Base-by-base conservation (phyloP, 2,113 vertebrate genomes). In the Ictalurus punctatus region DNA sequence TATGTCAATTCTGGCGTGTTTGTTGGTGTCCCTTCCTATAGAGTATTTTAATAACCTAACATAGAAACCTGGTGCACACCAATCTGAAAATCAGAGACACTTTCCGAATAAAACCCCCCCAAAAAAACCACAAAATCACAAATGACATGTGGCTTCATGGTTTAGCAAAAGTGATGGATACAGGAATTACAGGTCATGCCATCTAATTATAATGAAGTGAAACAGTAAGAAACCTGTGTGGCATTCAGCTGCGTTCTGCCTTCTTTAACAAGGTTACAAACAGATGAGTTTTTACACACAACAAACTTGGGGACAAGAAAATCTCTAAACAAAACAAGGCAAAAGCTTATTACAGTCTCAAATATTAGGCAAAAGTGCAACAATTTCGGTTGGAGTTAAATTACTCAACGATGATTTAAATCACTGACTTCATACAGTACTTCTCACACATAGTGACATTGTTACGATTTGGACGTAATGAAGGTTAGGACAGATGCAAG, bases 1-100 rank as follows among this genome's bases (percentile, higher is more conserved):
- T 16, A 58, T 88, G 92, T 90, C 69, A 86, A 65, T 86, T 87
- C 76, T 90, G 89, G 87, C 89, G 86, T 56, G 88, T 91, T 88
- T 92, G 87, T 85, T 86, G 65, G 44, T 59, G 30, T 73, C 3
- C 69, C 87, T 48, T 88, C 59, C 76, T 80, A 58, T 59, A 89
- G 81, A 89, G 10, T 30, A 48, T 27, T 88, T 84, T 85, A 65
- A 84, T 54, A 78, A 40, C 48, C 0, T 54, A 80, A 89, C 52
- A 34, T 8, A 40, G 74, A 85, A 27, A 61, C 40, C 88, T 85
- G 83, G 81, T 76, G 81, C 81, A 73, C 16, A 82, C 19, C 21
- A 58, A 76, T 59, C 30, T 25, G n/a, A 88, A 67, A 78, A 27
- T 73, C 52, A 86, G 30, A 86, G 17, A 23, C 4, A 69, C 87